Conservation (phyloP, 2,797 vertebrate genomes). For the Sebastes glaucus region DNA sequence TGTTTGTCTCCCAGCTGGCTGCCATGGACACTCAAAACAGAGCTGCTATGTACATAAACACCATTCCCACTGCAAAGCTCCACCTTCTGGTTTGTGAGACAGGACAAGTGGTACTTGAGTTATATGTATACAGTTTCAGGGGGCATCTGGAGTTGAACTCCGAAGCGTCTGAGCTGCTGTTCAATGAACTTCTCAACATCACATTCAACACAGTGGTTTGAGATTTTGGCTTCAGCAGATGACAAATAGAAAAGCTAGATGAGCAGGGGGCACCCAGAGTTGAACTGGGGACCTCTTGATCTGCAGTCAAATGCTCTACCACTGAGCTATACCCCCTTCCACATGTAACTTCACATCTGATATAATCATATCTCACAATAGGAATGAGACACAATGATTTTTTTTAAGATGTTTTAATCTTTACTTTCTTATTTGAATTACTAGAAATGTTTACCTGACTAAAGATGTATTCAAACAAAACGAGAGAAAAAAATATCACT, state of each 20-base stretch:
- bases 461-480: background rate
- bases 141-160: background rate
- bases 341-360: too few species aligned
- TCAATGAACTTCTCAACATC: background rate
- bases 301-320: conserved; percentile 71
- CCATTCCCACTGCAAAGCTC: background rate
- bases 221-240: background rate
- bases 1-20: conserved; percentile 14
- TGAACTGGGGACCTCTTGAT: conserved; percentile 63
- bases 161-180: background rate
- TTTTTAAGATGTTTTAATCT: too few species aligned
- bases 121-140: conserved; percentile 1
- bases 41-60: background rate
- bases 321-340: conserved; percentile 66
- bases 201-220: background rate
- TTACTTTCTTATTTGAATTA: background rate
- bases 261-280: conserved; percentile 53
- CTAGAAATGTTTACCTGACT: background rate
- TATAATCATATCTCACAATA: too few species aligned
- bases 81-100: background rate
- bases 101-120: conserved; percentile 4
- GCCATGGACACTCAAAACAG: conserved; percentile 25
- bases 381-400: accelerated
- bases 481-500: background rate
- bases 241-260: background rate